Evolutionary conservation across 2,797 vertebrate genomes (phyloP).

Genomic region (Acropternis orthonyx): DNA sequence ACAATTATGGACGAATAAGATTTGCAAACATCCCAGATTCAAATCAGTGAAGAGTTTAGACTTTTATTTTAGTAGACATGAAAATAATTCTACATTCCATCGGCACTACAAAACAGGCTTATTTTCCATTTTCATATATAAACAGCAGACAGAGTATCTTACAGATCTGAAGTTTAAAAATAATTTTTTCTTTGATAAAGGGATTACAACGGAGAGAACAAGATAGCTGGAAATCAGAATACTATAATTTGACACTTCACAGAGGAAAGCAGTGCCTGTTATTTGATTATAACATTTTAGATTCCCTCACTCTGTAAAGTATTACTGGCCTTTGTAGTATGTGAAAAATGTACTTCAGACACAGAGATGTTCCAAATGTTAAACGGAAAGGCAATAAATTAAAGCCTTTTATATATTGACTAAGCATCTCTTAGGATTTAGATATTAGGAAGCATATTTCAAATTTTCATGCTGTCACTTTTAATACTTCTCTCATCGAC

Average conservation of each 20-base stretch:
- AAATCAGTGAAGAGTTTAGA: not conserved
- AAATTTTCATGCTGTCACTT: slow-evolving; percentile 9
- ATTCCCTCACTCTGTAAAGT: not conserved
- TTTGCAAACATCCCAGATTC: not conserved
- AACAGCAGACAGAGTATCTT: not conserved
- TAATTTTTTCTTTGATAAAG: not conserved
- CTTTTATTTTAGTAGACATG: not conserved
- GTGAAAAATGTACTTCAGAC: not conserved
- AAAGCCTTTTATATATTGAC: not conserved
- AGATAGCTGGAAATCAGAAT: not conserved
- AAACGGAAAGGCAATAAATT: slow-evolving; percentile 28
- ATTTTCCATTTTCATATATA: not conserved
- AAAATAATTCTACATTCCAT: not conserved
- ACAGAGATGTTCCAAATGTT: not conserved
- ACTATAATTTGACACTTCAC: not conserved
- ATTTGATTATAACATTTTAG: not conserved
- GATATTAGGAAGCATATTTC: not conserved
- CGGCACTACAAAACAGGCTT: not conserved
- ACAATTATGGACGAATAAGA: not conserved
- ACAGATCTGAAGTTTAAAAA: not conserved
- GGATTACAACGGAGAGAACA: not conserved
- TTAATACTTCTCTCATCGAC: not conserved
- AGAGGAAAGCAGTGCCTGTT: not conserved
- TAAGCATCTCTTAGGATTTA: not conserved
- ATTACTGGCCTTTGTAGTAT: not conserved